phyloP scores from a whole-genome alignment of 1,140 invertebrate species.

The Orussus abietinus region DNA sequence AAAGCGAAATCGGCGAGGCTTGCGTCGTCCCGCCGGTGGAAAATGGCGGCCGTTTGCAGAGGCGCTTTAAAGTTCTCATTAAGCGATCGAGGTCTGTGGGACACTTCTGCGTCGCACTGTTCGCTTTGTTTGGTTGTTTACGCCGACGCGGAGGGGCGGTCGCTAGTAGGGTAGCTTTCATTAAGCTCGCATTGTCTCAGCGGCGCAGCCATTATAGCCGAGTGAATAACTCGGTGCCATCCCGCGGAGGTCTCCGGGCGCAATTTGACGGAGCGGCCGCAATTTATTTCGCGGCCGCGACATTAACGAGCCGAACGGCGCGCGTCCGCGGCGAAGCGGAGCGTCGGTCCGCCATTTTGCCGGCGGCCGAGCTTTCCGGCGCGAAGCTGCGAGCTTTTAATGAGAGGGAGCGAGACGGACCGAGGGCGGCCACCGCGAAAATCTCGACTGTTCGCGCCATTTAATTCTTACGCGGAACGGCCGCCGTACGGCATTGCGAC shows the following conservation, averaged over 20 bases:
- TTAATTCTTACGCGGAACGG: no score
- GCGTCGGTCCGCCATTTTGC: no score
- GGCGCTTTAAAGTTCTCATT: constrained; percentile 45
- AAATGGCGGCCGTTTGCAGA: constrained; percentile 20
- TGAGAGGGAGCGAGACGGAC: no score
- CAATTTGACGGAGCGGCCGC: constrained; percentile 2
- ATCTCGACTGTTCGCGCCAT: no score
- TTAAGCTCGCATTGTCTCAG: constrained; percentile 47
- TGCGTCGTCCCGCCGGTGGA: constrained; percentile 25
- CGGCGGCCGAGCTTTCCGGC: no score
- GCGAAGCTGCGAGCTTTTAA: no score
- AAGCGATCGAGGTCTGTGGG: constrained; percentile 45
- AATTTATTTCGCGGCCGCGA: background rate
- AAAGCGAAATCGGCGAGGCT: no score
- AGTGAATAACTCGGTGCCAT: constrained; percentile 39
- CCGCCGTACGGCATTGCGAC: no score
- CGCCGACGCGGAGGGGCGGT: constrained; percentile 22
- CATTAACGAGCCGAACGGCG: background rate
- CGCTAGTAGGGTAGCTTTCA: constrained; percentile 35
- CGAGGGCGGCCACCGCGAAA: no score
- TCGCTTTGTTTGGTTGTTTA: constrained; percentile 47
- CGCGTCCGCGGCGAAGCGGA: no score
- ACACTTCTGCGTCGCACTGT: constrained; percentile 41
- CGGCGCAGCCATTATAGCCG: constrained; percentile 34
- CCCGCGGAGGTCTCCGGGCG: constrained; percentile 11